A percentile compares a stretch with the other conserved stretches of the same genome.
Evolutionary conservation across 2,888 invertebrate genomes (phyloP).

Genomic region (Agrochola litura): DNA sequence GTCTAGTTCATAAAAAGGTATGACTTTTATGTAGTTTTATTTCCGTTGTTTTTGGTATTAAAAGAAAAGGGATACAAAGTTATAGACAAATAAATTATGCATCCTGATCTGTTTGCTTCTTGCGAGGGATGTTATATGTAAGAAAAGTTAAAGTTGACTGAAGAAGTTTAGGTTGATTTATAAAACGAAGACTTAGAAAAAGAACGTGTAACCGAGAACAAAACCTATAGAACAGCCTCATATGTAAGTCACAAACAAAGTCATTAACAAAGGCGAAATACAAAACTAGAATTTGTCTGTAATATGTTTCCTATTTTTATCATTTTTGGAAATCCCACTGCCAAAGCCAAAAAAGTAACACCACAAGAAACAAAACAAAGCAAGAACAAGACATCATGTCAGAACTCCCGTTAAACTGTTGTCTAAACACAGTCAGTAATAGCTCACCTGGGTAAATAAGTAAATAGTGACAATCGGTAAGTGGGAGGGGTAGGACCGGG

Average conservation of each 20-base stretch:
- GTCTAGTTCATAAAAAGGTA: conserved; percentile 19
- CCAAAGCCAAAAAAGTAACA: background rate
- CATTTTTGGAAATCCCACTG: background rate
- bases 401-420: conserved; percentile 70
- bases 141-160: background rate
- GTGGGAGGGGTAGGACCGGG: conserved; percentile 24
- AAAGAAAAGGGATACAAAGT: conserved; percentile 8
- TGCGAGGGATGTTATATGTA: conserved; percentile 7
- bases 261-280: background rate
- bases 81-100: conserved; percentile 28
- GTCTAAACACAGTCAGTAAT: conserved; percentile 66
- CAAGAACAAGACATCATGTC: conserved; percentile 64
- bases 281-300: too few relatives aligned
- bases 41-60: conserved; percentile 10
- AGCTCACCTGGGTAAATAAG: conserved; percentile 72
- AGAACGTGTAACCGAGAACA: too few relatives aligned
- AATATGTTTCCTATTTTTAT: background rate
- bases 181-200: too few relatives aligned
- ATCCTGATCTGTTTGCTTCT: conserved; percentile 7
- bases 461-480: conserved; percentile 41
- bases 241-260: background rate
- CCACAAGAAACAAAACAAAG: conserved; percentile 25
- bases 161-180: background rate
- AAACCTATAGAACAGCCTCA: too few relatives aligned
- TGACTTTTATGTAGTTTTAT: conserved; percentile 36